phyloP scores from a whole-genome alignment of 2,113 vertebrate species.

The Chaetodon auriga region DNA sequence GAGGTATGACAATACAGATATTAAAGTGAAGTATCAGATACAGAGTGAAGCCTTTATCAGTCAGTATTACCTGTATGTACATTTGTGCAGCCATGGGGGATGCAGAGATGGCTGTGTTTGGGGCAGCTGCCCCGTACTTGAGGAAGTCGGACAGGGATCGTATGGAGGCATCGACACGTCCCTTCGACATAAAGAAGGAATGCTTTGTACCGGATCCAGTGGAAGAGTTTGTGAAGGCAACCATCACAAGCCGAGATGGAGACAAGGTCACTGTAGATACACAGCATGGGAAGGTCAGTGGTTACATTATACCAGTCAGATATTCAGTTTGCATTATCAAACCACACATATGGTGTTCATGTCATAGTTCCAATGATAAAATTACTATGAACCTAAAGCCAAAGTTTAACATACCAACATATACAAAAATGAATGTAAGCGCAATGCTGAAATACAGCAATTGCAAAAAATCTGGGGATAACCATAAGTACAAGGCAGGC shows the following conservation, averaged over 20 bases:
- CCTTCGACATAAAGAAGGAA: conserved; percentile 90
- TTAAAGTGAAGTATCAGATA: background rate
- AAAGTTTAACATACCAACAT: background rate
- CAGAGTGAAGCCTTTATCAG: background rate
- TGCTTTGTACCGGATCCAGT: conserved; percentile 87
- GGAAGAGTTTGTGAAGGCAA: conserved; percentile 89
- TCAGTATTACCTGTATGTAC: background rate
- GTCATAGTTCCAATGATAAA: background rate
- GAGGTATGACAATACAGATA: background rate
- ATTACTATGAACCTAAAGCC: background rate
- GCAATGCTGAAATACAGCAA: background rate
- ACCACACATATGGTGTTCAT: background rate
- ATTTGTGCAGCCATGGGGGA: conserved; percentile 84
- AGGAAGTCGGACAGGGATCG: conserved; percentile 91
- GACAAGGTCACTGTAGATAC: conserved; percentile 89
- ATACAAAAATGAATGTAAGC: background rate
- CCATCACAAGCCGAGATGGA: conserved; percentile 85
- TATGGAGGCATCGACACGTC: conserved; percentile 88
- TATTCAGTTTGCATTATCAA: background rate
- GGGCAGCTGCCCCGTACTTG: conserved; percentile 86
- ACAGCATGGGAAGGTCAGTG: conserved; percentile 86
- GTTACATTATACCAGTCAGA: background rate
- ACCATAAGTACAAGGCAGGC: background rate
- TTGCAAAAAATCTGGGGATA: background rate
- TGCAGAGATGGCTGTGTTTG: conserved; percentile 86